Evolutionary conservation across 2,797 vertebrate genomes (phyloP).

Genomic region (Silurus aristotelis): DNA sequence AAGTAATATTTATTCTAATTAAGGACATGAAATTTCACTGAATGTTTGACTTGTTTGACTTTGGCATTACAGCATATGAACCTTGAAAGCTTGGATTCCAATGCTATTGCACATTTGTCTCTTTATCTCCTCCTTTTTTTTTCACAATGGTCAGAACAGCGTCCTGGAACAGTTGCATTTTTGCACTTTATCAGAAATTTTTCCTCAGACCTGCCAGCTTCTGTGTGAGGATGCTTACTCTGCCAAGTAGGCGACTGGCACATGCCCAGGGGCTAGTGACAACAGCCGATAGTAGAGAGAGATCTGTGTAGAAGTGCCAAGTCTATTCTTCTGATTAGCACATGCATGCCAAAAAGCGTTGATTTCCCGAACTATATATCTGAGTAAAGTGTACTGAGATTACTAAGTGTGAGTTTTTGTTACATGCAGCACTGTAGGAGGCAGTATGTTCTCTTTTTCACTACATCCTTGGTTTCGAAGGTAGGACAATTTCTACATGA

Average conservation of each 20-base stretch:
- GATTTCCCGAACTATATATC: conserved; percentile 55
- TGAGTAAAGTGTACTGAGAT: conserved; percentile 14
- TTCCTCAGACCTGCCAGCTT: conserved; percentile 79
- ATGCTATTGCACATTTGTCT: conserved; percentile 26
- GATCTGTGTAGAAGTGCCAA: conserved; percentile 73
- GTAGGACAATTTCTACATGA: conserved; percentile 18
- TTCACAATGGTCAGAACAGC: conserved; percentile 69
- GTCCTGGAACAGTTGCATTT: conserved; percentile 72
- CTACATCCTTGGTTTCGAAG: not conserved
- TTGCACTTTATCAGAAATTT: conserved; percentile 76
- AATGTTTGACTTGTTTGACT: not conserved
- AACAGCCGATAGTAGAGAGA: conserved; percentile 78
- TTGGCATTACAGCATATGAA: not conserved
- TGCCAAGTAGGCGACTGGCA: conserved; percentile 82
- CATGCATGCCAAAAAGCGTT: conserved; percentile 65
- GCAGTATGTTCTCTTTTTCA: not conserved
- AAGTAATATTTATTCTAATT: not conserved
- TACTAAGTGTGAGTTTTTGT: conserved; percentile 18
- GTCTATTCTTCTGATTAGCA: conserved; percentile 72
- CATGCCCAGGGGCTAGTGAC: conserved; percentile 77
- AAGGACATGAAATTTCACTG: not conserved
- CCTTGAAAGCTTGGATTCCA: not conserved
- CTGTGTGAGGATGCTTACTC: conserved; percentile 76
- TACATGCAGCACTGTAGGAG: not conserved
- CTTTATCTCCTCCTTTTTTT: conserved; percentile 63